phyloP scores from a whole-genome alignment of 2,113 vertebrate species.

The Chrysemys picta region DNA sequence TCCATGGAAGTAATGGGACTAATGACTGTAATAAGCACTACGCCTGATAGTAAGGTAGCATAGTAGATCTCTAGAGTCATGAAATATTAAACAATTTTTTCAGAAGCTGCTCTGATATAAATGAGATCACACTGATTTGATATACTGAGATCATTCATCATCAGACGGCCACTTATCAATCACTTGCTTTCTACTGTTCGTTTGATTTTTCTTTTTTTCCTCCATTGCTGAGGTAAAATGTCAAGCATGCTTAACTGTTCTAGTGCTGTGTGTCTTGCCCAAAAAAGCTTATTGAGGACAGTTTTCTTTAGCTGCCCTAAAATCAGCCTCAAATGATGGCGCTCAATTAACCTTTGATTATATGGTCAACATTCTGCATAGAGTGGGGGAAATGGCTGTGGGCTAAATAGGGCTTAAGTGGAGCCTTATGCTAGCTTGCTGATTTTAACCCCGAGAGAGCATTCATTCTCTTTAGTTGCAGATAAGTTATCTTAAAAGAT shows the following conservation, averaged over 20 bases:
- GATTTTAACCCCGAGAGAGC: neutral
- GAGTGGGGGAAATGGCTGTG: neutral
- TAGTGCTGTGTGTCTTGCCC: neutral
- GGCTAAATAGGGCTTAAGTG: neutral
- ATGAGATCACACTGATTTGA: neutral
- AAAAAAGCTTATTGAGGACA: rapidly evolving
- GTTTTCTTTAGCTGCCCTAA: neutral
- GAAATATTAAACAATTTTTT: neutral
- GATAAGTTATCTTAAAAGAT: neutral
- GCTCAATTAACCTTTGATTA: neutral
- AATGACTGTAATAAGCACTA: constrained; percentile 24
- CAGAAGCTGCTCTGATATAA: neutral
- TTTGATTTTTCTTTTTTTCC: neutral
- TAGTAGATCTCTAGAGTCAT: constrained; percentile 32
- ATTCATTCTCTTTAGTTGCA: neutral
- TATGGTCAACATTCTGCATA: neutral
- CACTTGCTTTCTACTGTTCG: rapidly evolving
- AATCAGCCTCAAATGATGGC: neutral
- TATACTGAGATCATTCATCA: neutral
- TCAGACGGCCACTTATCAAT: neutral
- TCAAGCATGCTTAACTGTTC: neutral
- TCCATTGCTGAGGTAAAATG: neutral
- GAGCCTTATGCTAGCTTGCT: neutral
- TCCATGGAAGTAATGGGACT: neutral
- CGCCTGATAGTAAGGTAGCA: constrained; percentile 25